phyloP scores from a whole-genome alignment of 1,140 invertebrate species.

The Temnothorax longispinosus region DNA sequence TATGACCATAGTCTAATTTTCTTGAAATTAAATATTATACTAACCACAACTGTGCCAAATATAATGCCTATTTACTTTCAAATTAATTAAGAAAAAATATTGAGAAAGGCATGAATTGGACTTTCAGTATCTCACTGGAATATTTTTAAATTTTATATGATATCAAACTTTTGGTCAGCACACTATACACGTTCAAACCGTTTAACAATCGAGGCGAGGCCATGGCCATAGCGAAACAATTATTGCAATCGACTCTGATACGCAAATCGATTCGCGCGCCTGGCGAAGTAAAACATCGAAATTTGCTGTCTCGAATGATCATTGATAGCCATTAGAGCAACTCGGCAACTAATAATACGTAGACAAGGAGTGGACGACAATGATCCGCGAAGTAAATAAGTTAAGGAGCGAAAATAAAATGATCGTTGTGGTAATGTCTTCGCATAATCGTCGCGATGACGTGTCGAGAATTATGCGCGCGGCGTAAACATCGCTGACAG shows the following conservation, averaged over 20 bases:
- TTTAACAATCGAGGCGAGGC: neutral
- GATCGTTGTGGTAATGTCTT: neutral
- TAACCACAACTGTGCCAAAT: no score
- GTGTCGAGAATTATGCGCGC: neutral
- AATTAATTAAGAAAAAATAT: no score
- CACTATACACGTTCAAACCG: neutral
- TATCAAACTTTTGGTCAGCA: neutral
- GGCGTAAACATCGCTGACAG: neutral
- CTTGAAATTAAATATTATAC: no score
- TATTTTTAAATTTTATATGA: neutral
- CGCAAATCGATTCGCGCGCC: neutral
- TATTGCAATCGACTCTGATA: neutral
- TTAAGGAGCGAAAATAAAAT: neutral
- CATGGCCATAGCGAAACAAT: neutral
- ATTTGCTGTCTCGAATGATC: no score
- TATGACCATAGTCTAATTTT: no score
- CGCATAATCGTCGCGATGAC: slow-evolving; percentile 6
- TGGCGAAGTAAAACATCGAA: neutral
- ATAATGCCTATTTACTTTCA: no score
- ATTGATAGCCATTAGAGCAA: no score
- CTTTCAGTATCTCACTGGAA: neutral
- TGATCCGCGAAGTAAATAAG: neutral
- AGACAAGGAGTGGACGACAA: neutral
- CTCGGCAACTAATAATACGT: neutral
- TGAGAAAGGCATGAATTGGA: neutral